phyloP scores from a whole-genome alignment of 2,888 invertebrate genomes.

The Incurvaria masculella region DNA sequence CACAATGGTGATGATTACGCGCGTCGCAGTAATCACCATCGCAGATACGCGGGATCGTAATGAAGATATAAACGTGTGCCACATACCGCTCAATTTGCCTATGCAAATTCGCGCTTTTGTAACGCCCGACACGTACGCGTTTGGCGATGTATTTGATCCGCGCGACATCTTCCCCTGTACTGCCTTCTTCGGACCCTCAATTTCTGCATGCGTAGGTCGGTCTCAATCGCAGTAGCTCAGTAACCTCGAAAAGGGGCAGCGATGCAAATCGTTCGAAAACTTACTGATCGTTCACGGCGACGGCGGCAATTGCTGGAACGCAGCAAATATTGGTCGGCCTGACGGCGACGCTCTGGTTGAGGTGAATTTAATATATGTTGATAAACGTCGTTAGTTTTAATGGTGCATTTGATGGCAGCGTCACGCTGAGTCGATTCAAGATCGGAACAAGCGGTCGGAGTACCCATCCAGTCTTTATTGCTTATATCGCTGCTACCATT shows the following conservation, averaged over 20 bases:
- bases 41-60: constrained; percentile 3
- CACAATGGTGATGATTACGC: neutral
- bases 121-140: neutral
- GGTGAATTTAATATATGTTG: too few relatives aligned
- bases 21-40: neutral
- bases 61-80: constrained; percentile 4
- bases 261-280: neutral
- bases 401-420: too few relatives aligned
- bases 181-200: too few relatives aligned
- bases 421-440: too few relatives aligned
- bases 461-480: too few relatives aligned
- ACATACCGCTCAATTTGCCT: constrained; percentile 5
- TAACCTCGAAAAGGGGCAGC: neutral
- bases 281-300: neutral
- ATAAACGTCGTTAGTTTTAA: too few relatives aligned
- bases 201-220: too few relatives aligned
- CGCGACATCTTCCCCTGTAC: too few relatives aligned
- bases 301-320: neutral
- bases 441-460: too few relatives aligned
- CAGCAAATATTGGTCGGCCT: neutral
- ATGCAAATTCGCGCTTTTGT: constrained; percentile 2
- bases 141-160: too few relatives aligned
- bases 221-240: too few relatives aligned
- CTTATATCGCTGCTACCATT: too few relatives aligned
- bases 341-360: neutral